A percentile compares a stretch with the other conserved stretches of the same genome.
Conservation (phyloP, 2,888 invertebrate species). For the Antitype chi region DNA sequence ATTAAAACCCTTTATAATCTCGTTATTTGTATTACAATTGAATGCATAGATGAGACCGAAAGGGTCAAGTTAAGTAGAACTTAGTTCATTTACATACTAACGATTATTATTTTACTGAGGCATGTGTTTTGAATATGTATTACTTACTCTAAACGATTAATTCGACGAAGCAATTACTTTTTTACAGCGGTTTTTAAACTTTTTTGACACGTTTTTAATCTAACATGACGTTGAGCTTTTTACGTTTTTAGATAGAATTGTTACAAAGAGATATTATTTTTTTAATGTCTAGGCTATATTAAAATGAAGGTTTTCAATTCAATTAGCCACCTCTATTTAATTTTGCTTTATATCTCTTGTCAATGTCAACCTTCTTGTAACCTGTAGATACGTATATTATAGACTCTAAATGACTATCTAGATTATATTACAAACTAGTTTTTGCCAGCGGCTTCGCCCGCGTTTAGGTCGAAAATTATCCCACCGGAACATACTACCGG, state of each 20-base stretch:
- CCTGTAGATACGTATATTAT: not conserved
- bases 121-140: constrained; percentile 55
- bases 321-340: not conserved
- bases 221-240: not conserved
- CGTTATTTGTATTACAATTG: constrained; percentile 52
- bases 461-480: too few species aligned
- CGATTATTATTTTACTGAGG: constrained; percentile 53
- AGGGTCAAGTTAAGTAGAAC: constrained; percentile 48
- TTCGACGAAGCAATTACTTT: constrained; percentile 53
- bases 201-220: constrained; percentile 19
- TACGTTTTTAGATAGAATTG: not conserved
- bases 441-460: too few species aligned
- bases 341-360: not conserved
- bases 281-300: constrained; percentile 11
- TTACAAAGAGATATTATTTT: not conserved
- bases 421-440: not conserved
- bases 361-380: not conserved
- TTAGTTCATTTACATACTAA: constrained; percentile 62
- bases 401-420: not conserved
- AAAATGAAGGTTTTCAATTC: not conserved
- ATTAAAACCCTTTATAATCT: constrained; percentile 46
- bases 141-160: constrained; percentile 35
- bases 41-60: constrained; percentile 40
- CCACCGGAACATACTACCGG: too few species aligned
- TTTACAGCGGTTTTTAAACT: constrained; percentile 30